Evolutionary conservation across 1,140 invertebrate genomes (phyloP).

Genomic region (Conus betulinus): DNA sequence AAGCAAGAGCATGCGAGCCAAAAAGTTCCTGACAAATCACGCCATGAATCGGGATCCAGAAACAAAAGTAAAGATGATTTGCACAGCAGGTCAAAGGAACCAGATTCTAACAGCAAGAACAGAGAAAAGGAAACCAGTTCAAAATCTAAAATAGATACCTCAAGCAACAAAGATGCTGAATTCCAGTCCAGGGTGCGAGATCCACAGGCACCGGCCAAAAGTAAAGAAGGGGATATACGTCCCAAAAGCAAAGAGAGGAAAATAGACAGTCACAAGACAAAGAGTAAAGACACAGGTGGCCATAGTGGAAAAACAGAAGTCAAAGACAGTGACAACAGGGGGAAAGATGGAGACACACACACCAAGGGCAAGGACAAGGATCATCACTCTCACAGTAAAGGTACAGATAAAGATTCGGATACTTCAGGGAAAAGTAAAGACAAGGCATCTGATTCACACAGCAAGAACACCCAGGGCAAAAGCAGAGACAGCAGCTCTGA

Average conservation of each 20-base stretch:
- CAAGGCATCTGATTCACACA: neutral
- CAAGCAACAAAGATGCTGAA: constrained; percentile 41
- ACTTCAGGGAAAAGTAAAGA: constrained; percentile 17
- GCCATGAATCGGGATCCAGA: constrained; percentile 33
- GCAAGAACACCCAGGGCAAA: neutral
- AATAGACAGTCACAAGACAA: constrained; percentile 1
- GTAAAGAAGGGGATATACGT: constrained; percentile 39
- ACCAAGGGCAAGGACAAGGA: constrained; percentile 42
- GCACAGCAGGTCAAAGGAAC: constrained; percentile 8
- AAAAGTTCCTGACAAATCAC: constrained; percentile 32
- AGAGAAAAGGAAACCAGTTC: constrained; percentile 38
- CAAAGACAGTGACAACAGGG: constrained; percentile 38
- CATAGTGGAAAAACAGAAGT: neutral
- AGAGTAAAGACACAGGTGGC: constrained; percentile 19
- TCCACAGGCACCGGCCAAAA: neutral
- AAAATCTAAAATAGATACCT: constrained; percentile 55
- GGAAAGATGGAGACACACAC: constrained; percentile 38
- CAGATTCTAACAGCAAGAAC: constrained; percentile 22
- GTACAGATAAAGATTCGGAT: constrained; percentile 34
- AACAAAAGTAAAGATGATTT: constrained; percentile 26
- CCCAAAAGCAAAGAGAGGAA: constrained; percentile 44
- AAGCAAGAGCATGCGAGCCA: constrained; percentile 45
- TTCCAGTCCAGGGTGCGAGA: constrained; percentile 7
- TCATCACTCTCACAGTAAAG: constrained; percentile 36
- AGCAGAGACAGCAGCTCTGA: constrained; percentile 9